These are phyloP conservation scores for Hydropsyche tenuis DNA, from an alignment of 1,140 invertebrate genomes.

Conservation along the genomic window DNA sequence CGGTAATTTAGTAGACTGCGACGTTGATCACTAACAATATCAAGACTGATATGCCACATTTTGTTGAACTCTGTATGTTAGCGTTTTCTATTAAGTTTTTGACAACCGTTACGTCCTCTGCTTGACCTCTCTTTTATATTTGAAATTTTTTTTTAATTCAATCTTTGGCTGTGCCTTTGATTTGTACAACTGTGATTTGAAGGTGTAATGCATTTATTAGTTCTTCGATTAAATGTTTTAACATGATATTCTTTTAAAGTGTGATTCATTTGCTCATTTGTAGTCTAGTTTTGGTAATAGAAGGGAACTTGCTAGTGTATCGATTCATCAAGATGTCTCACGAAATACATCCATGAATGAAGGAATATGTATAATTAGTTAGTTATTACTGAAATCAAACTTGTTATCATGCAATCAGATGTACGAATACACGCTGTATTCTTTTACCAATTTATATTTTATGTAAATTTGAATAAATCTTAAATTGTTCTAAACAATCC, in stretches of 20 bases:
- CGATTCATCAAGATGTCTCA: slow-evolving; percentile 23
- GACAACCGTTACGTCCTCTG: background rate
- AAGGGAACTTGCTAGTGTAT: background rate
- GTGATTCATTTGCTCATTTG: background rate
- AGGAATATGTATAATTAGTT: slow-evolving; percentile 29
- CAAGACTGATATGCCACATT: background rate
- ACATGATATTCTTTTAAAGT: background rate
- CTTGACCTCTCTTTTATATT: background rate
- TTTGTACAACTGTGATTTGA: slow-evolving; percentile 3
- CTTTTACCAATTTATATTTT: slow-evolving; percentile 41
- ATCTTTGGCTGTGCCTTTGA: slow-evolving; percentile 1
- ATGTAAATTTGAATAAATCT: slow-evolving; percentile 42
- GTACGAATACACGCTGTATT: slow-evolving; percentile 40
- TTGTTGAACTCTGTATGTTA: too few species aligned
- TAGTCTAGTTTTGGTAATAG: slow-evolving; percentile 7
- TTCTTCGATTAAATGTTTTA: background rate
- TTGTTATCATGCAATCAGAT: slow-evolving; percentile 35
- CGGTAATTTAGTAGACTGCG: background rate
- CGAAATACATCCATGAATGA: slow-evolving; percentile 21
- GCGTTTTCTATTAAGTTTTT: background rate
- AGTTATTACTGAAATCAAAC: slow-evolving; percentile 30
- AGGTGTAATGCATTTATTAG: slow-evolving; percentile 17
- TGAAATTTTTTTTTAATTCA: background rate
- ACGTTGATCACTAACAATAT: background rate
- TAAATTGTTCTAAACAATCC: slow-evolving; percentile 40